Evolutionary conservation across 1,140 invertebrate genomes (phyloP).

Genomic region (Arion vulgaris): DNA sequence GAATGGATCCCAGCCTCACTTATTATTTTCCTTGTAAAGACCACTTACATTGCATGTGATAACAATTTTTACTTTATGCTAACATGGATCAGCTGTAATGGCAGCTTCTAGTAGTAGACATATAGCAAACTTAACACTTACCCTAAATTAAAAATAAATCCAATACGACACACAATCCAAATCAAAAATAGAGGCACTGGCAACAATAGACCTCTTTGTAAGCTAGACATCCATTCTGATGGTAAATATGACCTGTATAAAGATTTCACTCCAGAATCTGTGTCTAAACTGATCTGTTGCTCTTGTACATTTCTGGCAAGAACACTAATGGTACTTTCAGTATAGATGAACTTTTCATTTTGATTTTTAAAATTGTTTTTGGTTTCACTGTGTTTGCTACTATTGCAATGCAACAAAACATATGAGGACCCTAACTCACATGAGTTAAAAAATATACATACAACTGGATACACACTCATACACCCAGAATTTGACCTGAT

Average conservation of each 20-base stretch:
- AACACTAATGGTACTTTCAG: neutral
- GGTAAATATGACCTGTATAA: neutral
- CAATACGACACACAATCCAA: neutral
- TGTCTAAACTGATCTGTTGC: neutral
- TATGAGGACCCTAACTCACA: neutral
- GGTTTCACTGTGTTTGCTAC: neutral
- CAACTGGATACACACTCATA: neutral
- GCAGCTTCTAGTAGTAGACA: too few species aligned
- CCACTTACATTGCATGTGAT: too few species aligned
- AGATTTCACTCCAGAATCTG: neutral
- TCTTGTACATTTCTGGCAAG: neutral
- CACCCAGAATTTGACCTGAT: neutral
- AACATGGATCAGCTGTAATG: too few species aligned
- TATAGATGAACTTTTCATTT: neutral
- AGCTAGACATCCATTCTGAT: neutral
- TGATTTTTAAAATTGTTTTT: neutral
- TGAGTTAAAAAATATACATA: constrained; percentile 19
- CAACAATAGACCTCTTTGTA: neutral
- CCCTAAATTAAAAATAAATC: neutral
- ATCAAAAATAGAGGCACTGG: neutral
- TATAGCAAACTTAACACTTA: neutral
- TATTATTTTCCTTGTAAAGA: too few species aligned
- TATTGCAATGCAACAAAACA: neutral
- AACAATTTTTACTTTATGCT: too few species aligned
- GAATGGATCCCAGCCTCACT: too few species aligned